A percentile compares a stretch with the other conserved stretches of the same genome.
These are phyloP conservation scores for Psittacula derbiana DNA, from an alignment of 2,797 vertebrate genomes.

Conservation along the genomic window DNA sequence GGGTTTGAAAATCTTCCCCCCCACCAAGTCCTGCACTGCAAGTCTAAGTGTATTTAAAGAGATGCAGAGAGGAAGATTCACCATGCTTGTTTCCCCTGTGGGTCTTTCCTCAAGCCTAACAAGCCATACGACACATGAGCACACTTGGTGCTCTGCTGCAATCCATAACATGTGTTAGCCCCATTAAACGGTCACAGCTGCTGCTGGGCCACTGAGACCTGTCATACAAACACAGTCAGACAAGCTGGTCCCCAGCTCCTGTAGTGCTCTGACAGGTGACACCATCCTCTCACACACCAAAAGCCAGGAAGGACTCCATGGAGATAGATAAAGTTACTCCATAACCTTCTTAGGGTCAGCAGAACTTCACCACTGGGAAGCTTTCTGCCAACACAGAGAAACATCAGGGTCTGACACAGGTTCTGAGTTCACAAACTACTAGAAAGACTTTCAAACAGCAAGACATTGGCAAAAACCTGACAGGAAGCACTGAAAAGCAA, in stretches of 20 bases:
- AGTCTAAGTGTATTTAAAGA: neutral
- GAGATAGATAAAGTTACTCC: neutral
- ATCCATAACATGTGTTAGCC: neutral
- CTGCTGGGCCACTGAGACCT: neutral
- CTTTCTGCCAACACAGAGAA: neutral
- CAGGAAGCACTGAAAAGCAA: neutral
- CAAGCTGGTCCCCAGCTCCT: neutral
- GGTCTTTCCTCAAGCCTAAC: neutral
- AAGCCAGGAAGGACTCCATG: neutral
- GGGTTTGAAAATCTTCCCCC: neutral
- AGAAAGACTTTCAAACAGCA: neutral
- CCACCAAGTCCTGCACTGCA: accelerated
- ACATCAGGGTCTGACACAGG: neutral
- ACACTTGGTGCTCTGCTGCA: neutral
- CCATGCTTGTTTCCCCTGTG: neutral
- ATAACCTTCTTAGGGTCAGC: neutral
- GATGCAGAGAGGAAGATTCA: neutral
- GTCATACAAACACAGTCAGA: neutral
- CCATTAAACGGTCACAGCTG: neutral
- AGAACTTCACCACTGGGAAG: neutral
- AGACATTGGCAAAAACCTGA: neutral
- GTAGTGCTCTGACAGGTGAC: neutral
- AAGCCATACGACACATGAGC: accelerated
- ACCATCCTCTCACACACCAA: neutral
- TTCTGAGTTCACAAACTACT: neutral